A percentile compares a stretch with the other conserved stretches of the same genome.
Conservation (phyloP, 2,888 invertebrate genomes). For the Sphecodes monilicornis region DNA sequence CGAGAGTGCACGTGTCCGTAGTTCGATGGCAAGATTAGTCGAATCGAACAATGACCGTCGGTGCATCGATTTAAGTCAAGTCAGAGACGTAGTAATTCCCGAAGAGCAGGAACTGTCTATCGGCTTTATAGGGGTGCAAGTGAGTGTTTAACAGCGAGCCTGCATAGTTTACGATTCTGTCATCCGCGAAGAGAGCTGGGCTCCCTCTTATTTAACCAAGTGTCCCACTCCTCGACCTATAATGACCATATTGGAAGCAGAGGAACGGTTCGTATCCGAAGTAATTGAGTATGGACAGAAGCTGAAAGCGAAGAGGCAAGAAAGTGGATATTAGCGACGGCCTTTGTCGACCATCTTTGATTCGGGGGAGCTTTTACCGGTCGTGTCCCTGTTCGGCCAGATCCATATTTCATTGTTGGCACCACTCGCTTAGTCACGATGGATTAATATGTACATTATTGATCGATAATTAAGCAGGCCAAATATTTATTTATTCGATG, state of each 20-base stretch:
- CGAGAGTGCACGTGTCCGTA: not conserved
- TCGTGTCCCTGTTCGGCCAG: not conserved
- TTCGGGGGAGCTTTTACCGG: conserved; percentile 47
- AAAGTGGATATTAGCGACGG: conserved; percentile 56
- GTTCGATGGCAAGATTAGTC: not conserved
- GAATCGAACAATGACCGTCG: conserved; percentile 4
- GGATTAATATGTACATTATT: conserved; percentile 46
- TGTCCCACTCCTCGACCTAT: conserved; percentile 30
- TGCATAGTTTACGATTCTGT: conserved; percentile 29
- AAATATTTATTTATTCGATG: conserved; percentile 35
- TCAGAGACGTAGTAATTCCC: not conserved
- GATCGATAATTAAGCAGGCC: conserved; percentile 19
- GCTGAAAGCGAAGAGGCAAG: conserved; percentile 51
- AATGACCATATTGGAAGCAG: conserved; percentile 54
- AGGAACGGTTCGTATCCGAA: conserved; percentile 37
- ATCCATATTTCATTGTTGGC: conserved; percentile 51
- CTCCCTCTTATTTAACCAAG: conserved; percentile 57
- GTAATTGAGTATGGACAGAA: conserved; percentile 57
- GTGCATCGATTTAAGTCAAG: conserved; percentile 15
- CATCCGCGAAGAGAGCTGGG: conserved; percentile 31
- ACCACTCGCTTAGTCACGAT: conserved; percentile 14
- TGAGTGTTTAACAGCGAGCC: not conserved
- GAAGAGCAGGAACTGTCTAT: not conserved
- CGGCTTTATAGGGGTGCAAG: conserved; percentile 22
- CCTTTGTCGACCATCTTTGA: conserved; percentile 53